Percentiles rank a stretch among this genome's conserved stretches.
Conservation (phyloP, 2,888 invertebrate species). For the Spodoptera exigua region DNA sequence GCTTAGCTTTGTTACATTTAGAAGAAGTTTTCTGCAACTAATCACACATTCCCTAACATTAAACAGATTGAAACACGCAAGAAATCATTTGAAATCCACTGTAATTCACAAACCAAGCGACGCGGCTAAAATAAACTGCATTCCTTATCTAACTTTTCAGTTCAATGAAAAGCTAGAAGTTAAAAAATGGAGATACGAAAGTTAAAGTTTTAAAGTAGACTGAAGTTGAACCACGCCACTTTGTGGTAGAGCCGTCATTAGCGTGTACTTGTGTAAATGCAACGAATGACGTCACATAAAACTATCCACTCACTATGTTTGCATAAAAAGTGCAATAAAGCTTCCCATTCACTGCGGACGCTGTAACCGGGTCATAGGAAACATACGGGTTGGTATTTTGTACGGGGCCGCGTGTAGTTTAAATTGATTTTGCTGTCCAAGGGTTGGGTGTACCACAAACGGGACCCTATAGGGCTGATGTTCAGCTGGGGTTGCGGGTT, state of each 20-base stretch:
- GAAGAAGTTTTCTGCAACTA: too few relatives aligned
- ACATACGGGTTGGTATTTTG: constrained; percentile 50
- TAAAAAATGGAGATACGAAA: background rate
- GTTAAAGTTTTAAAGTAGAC: constrained; percentile 7
- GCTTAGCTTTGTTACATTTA: too few relatives aligned
- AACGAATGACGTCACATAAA: constrained; percentile 45
- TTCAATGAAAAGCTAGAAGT: background rate
- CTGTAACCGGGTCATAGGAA: constrained; percentile 68
- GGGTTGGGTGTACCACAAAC: too few relatives aligned
- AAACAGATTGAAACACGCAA: too few relatives aligned
- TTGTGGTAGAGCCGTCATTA: constrained; percentile 38
- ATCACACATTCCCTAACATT: background rate
- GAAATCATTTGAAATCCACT: too few relatives aligned
- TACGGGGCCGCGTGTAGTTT: constrained; percentile 5
- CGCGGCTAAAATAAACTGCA: too few relatives aligned
- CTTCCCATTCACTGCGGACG: constrained; percentile 53
- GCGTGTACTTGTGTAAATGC: constrained; percentile 51
- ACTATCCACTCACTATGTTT: constrained; percentile 47
- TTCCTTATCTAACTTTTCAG: too few relatives aligned
- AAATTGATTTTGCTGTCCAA: too few relatives aligned
- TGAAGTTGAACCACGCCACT: constrained; percentile 9
- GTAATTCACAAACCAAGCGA: too few relatives aligned
- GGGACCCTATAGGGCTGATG: too few relatives aligned
- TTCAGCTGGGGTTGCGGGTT: too few relatives aligned
- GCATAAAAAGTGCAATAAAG: constrained; percentile 75